A percentile compares a stretch with the other conserved stretches of the same genome.
Conservation (phyloP, 1,140 invertebrate genomes). For the Cyphomyrmex costatus region DNA sequence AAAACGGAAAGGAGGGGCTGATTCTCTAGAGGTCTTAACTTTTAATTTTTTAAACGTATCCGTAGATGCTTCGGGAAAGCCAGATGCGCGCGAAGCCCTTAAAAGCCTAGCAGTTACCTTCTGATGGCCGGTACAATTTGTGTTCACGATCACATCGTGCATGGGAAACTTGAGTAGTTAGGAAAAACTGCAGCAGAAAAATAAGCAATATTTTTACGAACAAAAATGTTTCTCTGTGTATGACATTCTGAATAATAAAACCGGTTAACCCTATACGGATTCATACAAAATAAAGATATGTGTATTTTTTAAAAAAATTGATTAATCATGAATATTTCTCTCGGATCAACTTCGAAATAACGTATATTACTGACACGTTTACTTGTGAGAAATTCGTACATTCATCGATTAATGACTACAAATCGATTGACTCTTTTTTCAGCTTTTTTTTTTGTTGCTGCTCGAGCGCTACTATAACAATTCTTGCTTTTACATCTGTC, state of each 20-base stretch:
- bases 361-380: not conserved
- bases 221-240: not conserved
- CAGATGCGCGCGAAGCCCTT: conserved; percentile 45
- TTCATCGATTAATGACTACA: not conserved
- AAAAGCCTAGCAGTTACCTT: conserved; percentile 37
- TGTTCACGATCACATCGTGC: conserved; percentile 17
- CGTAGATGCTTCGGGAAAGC: conserved; percentile 29
- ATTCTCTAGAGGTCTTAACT: conserved; percentile 35
- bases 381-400: not conserved
- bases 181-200: not conserved
- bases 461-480: not conserved
- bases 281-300: not conserved
- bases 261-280: not conserved
- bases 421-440: not conserved
- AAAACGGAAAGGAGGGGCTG: conserved; percentile 12
- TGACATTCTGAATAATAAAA: conserved; percentile 8
- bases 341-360: not conserved
- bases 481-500: conserved; percentile 34
- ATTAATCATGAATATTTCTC: not conserved
- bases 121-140: conserved; percentile 32
- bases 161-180: conserved; percentile 18
- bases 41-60: conserved; percentile 61
- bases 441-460: not conserved
- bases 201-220: conserved; percentile 5
- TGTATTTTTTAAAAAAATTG: not conserved